Conservation (phyloP, 2,113 vertebrate genomes). For the Micronisus gabar region DNA sequence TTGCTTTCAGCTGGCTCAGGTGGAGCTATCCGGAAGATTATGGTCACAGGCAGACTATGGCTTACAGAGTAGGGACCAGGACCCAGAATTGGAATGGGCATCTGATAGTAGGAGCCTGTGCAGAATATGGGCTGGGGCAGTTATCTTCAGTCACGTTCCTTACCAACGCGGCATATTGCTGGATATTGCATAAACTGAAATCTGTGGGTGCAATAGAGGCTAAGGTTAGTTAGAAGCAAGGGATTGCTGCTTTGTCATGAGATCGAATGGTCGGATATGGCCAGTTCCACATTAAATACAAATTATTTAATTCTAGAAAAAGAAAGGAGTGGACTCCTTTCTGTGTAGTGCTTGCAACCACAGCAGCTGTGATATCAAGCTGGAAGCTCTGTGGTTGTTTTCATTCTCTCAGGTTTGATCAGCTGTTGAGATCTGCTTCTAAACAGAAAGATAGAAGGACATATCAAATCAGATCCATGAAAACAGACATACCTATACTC, state of each 20-base stretch:
- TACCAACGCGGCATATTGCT: background rate
- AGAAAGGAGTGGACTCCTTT: background rate
- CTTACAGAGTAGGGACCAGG: background rate
- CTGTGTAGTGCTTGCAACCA: background rate
- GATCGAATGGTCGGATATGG: background rate
- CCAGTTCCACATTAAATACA: background rate
- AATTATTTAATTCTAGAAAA: background rate
- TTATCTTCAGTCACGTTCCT: background rate
- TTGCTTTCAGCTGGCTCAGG: background rate
- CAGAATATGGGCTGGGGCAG: fast-evolving
- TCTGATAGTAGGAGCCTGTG: background rate
- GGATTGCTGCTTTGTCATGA: background rate
- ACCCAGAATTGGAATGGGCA: background rate
- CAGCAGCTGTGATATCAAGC: background rate
- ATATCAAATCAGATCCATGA: background rate
- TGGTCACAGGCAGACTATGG: background rate
- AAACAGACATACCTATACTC: background rate
- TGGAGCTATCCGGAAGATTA: background rate
- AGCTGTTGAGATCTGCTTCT: background rate
- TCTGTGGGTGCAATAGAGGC: background rate
- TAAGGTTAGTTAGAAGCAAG: background rate
- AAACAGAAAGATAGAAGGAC: background rate
- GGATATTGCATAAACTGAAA: background rate
- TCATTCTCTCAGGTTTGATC: background rate
- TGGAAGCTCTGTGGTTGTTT: background rate